Percentiles rank a stretch among this genome's conserved stretches.
phyloP scores from a whole-genome alignment of 1,140 invertebrate genomes.

The Eriocheir sinensis region DNA sequence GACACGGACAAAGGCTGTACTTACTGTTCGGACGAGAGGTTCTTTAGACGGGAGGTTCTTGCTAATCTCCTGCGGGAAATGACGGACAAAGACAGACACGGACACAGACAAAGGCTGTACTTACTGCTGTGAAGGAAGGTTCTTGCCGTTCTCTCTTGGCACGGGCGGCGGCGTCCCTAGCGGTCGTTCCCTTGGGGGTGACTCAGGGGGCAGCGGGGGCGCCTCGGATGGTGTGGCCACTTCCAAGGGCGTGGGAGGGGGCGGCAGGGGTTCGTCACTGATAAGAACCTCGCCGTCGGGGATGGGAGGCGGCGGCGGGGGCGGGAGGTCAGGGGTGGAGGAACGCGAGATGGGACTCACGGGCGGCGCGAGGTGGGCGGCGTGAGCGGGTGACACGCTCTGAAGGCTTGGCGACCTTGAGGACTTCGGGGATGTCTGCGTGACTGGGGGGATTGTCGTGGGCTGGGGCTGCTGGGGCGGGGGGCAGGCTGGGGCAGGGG shows the following conservation, averaged over 20 bases:
- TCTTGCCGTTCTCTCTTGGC: slow-evolving; percentile 50
- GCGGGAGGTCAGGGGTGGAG: slow-evolving; percentile 78
- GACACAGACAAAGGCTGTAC: slow-evolving; percentile 16
- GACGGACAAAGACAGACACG: background rate
- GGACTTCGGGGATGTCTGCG: slow-evolving; percentile 33
- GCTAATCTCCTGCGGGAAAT: too few relatives aligned
- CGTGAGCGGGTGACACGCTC: slow-evolving; percentile 57
- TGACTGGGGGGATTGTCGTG: background rate
- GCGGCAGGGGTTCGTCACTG: slow-evolving; percentile 80
- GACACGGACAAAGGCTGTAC: slow-evolving; percentile 19
- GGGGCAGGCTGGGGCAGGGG: background rate
- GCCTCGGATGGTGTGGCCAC: slow-evolving; percentile 53
- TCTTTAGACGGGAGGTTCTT: too few relatives aligned
- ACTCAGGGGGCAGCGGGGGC: slow-evolving; percentile 61
- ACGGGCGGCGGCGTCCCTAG: slow-evolving; percentile 50
- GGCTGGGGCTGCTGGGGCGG: background rate
- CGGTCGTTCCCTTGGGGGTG: slow-evolving; percentile 41
- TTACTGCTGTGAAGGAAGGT: slow-evolving; percentile 56
- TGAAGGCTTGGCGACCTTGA: slow-evolving; percentile 39
- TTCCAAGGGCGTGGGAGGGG: slow-evolving; percentile 80
- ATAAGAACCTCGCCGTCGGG: slow-evolving; percentile 75
- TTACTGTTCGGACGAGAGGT: slow-evolving; percentile 47
- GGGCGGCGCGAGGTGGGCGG: slow-evolving; percentile 64
- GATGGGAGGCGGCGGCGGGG: slow-evolving; percentile 72
- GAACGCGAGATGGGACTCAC: slow-evolving; percentile 72